Percentiles rank a stretch among this genome's conserved stretches.
Evolutionary conservation across 2,888 invertebrate species (phyloP).

Genomic region (Nymphalis polychloros): DNA sequence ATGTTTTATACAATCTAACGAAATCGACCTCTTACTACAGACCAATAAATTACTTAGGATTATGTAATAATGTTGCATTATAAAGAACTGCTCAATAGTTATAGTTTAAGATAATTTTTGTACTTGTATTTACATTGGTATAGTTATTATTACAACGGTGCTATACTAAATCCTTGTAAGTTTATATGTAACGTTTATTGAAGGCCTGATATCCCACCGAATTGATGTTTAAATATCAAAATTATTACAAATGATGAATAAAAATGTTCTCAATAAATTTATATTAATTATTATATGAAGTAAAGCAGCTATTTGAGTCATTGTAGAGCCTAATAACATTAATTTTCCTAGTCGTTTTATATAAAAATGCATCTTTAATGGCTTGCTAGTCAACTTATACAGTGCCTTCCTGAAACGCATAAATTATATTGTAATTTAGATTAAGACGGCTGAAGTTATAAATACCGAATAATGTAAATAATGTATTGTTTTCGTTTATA

Average conservation of each 20-base stretch:
- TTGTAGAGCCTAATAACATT: neutral
- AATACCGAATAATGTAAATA: neutral
- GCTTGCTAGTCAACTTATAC: slow-evolving; percentile 25
- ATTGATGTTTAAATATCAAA: neutral
- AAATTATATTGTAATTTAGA: slow-evolving; percentile 5
- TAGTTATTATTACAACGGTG: slow-evolving; percentile 40
- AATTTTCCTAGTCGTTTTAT: slow-evolving; percentile 20
- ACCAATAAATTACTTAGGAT: neutral
- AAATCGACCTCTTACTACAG: neutral
- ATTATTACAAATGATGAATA: neutral
- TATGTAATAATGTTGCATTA: neutral
- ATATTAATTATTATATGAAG: too few relatives aligned
- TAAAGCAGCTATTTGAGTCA: slow-evolving; percentile 1
- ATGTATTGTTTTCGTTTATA: slow-evolving; percentile 14
- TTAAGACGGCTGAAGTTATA: neutral
- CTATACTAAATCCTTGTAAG: slow-evolving; percentile 32
- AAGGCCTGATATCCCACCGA: slow-evolving; percentile 33
- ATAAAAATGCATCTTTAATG: slow-evolving; percentile 7
- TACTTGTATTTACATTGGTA: slow-evolving; percentile 29
- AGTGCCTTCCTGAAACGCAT: slow-evolving; percentile 31
- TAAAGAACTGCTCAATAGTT: slow-evolving; percentile 49
- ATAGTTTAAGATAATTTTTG: slow-evolving; percentile 42
- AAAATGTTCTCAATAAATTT: too few relatives aligned
- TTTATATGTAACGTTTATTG: slow-evolving; percentile 21
- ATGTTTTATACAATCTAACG: neutral